Conservation (phyloP, 2,113 vertebrate species). For the Brienomyrus longianalis region DNA sequence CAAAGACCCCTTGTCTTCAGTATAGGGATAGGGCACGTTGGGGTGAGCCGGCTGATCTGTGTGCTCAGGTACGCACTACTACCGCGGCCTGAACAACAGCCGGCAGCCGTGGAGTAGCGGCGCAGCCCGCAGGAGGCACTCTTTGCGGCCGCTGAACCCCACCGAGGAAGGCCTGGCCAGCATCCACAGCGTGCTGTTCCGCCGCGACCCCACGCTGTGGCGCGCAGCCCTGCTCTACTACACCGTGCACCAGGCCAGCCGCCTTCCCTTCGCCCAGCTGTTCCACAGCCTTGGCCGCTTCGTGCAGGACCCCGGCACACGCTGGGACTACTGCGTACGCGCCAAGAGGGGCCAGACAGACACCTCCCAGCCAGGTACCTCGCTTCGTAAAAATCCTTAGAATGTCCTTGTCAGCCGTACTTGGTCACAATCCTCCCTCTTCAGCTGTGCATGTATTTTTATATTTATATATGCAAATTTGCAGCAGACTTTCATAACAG, state of each 20-base stretch:
- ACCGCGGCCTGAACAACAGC: conserved; percentile 83
- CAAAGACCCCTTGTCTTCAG: background rate
- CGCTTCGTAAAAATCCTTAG: background rate
- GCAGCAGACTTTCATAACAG: background rate
- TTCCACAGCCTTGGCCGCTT: conserved; percentile 76
- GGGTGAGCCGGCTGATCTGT: background rate
- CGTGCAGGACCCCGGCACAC: conserved; percentile 77
- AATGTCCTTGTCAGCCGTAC: background rate
- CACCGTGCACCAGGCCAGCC: conserved; percentile 80
- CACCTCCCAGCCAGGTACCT: conserved; percentile 75
- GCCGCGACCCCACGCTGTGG: conserved; percentile 87
- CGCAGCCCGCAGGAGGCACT: conserved; percentile 64
- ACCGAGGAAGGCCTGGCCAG: conserved; percentile 91
- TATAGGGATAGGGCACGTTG: background rate
- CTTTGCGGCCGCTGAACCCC: conserved; percentile 80
- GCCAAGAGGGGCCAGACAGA: conserved; percentile 89
- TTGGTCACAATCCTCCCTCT: background rate
- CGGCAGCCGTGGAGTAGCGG: conserved; percentile 82
- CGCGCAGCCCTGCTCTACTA: conserved; percentile 89
- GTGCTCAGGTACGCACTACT: conserved; percentile 81
- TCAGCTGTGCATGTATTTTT: background rate
- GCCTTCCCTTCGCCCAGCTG: conserved; percentile 79
- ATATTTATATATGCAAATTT: background rate
- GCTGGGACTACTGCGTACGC: conserved; percentile 92
- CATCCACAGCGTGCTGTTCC: conserved; percentile 85